Evolutionary conservation across 2,888 invertebrate species (phyloP).

Genomic region (Brenthis hecate): DNA sequence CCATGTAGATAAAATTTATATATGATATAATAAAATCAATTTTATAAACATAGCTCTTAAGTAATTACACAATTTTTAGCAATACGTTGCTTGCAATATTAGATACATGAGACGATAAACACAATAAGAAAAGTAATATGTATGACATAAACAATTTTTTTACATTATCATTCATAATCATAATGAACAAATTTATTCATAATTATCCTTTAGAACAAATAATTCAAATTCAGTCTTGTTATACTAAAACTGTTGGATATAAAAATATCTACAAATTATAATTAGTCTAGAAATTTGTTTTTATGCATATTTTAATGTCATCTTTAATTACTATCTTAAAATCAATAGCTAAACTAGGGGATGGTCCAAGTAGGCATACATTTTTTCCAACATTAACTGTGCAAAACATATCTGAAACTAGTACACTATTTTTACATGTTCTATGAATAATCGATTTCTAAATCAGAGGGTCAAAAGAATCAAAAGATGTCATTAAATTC

Average conservation of each 20-base stretch:
- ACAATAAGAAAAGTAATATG: conserved; percentile 2
- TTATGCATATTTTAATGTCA: conserved; percentile 13
- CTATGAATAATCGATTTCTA: conserved; percentile 13
- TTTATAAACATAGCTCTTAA: not conserved
- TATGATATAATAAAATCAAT: not conserved
- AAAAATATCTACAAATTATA: conserved; percentile 33
- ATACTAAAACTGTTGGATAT: conserved; percentile 36
- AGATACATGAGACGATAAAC: conserved; percentile 1
- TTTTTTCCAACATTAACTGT: conserved; percentile 24
- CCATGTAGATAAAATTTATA: conserved; percentile 1
- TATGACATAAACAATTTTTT: conserved; percentile 3
- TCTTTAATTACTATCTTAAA: conserved; percentile 24
- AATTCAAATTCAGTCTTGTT: conserved; percentile 58
- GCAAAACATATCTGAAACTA: conserved; percentile 33
- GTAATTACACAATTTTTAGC: not conserved
- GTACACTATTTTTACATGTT: conserved; percentile 29
- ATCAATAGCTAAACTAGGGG: conserved; percentile 25
- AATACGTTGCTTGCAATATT: not conserved
- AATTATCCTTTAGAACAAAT: conserved; percentile 29
- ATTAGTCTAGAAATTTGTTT: conserved; percentile 16
- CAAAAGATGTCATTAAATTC: conserved; percentile 15
- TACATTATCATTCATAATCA: conserved; percentile 5
- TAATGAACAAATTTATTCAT: not conserved
- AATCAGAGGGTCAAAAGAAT: conserved; percentile 2
- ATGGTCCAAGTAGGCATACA: conserved; percentile 28